These are phyloP conservation scores for Pelusios castaneus DNA, from an alignment of 2,113 vertebrate genomes.

Conservation along the genomic window DNA sequence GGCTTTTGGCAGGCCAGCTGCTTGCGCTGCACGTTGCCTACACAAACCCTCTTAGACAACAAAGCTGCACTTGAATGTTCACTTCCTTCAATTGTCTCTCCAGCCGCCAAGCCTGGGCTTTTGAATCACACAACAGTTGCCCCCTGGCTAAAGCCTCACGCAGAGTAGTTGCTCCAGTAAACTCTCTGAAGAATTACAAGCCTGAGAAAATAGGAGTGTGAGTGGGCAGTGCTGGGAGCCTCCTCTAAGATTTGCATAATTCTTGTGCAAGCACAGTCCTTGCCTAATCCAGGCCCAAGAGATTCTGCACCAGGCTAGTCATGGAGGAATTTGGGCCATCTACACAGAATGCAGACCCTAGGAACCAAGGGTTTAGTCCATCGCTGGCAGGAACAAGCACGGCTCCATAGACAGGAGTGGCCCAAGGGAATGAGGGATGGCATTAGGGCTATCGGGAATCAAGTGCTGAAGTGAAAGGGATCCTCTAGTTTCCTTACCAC, in stretches of 20 bases:
- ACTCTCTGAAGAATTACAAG: background rate
- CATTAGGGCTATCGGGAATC: background rate
- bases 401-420: too few relatives aligned
- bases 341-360: too few relatives aligned
- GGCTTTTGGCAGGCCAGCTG: background rate
- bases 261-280: background rate
- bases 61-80: background rate
- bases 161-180: background rate
- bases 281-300: background rate
- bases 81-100: background rate
- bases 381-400: background rate
- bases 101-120: background rate
- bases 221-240: background rate
- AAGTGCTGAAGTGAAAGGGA: background rate
- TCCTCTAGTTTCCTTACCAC: background rate
- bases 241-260: background rate
- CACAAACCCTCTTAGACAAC: background rate
- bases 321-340: background rate
- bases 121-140: too few relatives aligned
- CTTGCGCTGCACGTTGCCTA: background rate
- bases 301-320: background rate
- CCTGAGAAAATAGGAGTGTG: background rate
- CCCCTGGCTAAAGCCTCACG: too few relatives aligned
- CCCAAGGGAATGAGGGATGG: background rate
- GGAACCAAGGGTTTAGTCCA: background rate